These are phyloP conservation scores for Nysson spinosus DNA, from an alignment of 2,888 invertebrate species.

Conservation along the genomic window DNA sequence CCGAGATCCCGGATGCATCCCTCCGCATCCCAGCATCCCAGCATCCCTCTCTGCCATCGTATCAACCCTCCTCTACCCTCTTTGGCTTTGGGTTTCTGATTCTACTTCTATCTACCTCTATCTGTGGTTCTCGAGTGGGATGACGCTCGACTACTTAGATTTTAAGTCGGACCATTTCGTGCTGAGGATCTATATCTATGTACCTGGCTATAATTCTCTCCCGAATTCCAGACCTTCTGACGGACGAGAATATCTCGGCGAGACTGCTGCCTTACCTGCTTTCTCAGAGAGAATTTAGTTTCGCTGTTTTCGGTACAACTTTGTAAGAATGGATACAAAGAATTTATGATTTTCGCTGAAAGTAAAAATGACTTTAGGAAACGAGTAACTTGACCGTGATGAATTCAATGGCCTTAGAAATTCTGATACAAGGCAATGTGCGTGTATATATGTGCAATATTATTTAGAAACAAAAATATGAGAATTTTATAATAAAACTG, in stretches of 20 bases:
- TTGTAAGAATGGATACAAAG: not conserved
- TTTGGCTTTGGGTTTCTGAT: conserved; percentile 28
- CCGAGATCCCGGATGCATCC: conserved; percentile 72
- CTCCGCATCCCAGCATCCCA: conserved; percentile 63
- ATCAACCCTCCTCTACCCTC: conserved; percentile 21
- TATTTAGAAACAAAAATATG: no score
- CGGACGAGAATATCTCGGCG: conserved; percentile 32
- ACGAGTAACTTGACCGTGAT: no score
- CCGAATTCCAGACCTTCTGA: conserved; percentile 27
- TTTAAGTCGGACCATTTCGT: conserved; percentile 57
- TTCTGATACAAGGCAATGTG: no score
- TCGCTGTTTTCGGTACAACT: not conserved
- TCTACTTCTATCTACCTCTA: conserved; percentile 60
- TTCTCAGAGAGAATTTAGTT: not conserved
- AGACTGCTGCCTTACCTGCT: conserved; percentile 12
- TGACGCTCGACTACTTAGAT: conserved; percentile 63
- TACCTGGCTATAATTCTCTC: conserved; percentile 49
- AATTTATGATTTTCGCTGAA: not conserved
- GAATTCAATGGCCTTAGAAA: no score
- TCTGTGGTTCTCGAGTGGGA: conserved; percentile 35
- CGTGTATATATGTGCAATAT: no score
- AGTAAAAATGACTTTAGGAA: no score
- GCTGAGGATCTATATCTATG: conserved; percentile 20
- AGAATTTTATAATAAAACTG: no score
- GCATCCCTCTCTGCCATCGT: conserved; percentile 16